A percentile compares a stretch with the other conserved stretches of the same genome.
phyloP scores from a whole-genome alignment of 2,888 invertebrate species.

The Agriopis marginaria region DNA sequence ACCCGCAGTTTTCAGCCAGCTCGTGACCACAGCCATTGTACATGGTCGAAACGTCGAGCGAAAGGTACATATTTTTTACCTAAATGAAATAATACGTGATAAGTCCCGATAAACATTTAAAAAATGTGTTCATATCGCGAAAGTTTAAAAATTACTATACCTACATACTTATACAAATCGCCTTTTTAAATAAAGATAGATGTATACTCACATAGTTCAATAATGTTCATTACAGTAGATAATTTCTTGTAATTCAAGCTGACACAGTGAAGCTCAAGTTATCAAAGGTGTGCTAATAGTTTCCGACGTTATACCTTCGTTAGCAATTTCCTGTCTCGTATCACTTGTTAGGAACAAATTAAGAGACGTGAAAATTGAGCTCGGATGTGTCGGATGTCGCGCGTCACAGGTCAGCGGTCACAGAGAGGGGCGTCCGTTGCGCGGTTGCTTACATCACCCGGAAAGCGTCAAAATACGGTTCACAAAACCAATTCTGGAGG shows the following conservation, averaged over 20 bases:
- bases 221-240: conserved; percentile 2
- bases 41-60: too few relatives aligned
- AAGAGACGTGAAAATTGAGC: conserved; percentile 49
- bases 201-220: not conserved
- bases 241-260: conserved; percentile 34
- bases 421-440: conserved; percentile 50
- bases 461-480: conserved; percentile 73
- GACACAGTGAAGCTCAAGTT: conserved; percentile 31
- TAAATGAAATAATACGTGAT: too few relatives aligned
- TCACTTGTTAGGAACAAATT: conserved; percentile 47
- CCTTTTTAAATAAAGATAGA: too few relatives aligned
- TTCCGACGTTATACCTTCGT: conserved; percentile 46
- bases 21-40: too few relatives aligned
- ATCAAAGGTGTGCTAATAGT: conserved; percentile 48
- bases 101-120: too few relatives aligned
- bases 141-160: too few relatives aligned
- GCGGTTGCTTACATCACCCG: conserved; percentile 65
- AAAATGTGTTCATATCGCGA: too few relatives aligned
- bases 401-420: conserved; percentile 53
- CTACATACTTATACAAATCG: too few relatives aligned
- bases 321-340: conserved; percentile 50
- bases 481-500: conserved; percentile 75
- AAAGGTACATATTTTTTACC: too few relatives aligned
- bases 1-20: too few relatives aligned
- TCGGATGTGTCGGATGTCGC: conserved; percentile 43